A percentile compares a stretch with the other conserved stretches of the same genome.
phyloP scores from a whole-genome alignment of 1,140 invertebrate genomes.

The Cotesia glomerata region DNA sequence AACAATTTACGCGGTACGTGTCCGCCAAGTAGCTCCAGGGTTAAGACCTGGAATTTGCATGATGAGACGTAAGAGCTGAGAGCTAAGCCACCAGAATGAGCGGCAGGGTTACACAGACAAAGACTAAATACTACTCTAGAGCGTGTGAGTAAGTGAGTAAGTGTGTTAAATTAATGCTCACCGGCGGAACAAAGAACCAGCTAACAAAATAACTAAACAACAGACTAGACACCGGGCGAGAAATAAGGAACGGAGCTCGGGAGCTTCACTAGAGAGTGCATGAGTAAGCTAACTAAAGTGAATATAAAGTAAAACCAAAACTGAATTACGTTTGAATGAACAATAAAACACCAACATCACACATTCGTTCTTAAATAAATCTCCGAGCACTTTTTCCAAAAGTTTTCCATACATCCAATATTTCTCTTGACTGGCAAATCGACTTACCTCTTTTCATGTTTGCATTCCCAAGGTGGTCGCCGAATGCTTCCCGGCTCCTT shows the following conservation, averaged over 20 bases:
- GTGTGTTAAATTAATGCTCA: no score
- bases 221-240: not conserved
- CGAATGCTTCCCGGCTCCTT: not conserved
- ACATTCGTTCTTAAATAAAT: slow-evolving; percentile 14
- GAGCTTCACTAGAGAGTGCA: not conserved
- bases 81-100: not conserved
- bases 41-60: slow-evolving; percentile 30
- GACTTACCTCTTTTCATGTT: slow-evolving; percentile 25
- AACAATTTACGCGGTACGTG: slow-evolving; percentile 32
- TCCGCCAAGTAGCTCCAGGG: slow-evolving; percentile 16
- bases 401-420: slow-evolving; percentile 4
- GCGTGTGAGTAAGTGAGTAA: no score
- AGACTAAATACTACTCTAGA: not conserved
- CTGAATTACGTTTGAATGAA: slow-evolving; percentile 16
- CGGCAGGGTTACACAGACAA: not conserved
- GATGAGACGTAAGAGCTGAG: slow-evolving; percentile 8
- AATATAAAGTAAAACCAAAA: no score
- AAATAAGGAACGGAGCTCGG: not conserved
- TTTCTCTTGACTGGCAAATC: slow-evolving; percentile 16
- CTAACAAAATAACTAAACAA: not conserved
- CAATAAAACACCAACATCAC: slow-evolving; percentile 16
- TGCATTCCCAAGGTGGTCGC: slow-evolving; percentile 16
- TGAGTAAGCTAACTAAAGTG: not conserved
- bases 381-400: slow-evolving; percentile 11
- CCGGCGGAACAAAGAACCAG: no score